phyloP scores from a whole-genome alignment of 1,140 invertebrate genomes.

The Diprion similis region DNA sequence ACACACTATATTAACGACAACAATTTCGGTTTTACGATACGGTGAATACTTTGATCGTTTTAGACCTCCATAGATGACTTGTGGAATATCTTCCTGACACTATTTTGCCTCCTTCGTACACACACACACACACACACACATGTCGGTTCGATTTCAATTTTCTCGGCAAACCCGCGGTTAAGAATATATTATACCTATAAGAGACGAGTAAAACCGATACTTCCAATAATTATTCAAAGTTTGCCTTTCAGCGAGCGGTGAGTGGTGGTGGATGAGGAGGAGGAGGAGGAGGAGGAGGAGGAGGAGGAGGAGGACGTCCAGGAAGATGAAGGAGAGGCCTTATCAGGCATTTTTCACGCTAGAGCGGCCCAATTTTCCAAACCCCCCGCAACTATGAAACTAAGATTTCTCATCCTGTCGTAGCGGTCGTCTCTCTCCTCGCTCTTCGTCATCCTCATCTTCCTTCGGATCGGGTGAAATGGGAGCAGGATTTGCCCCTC shows the following conservation, averaged over 20 bases:
- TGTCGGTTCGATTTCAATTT: constrained; percentile 50
- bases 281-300: not conserved
- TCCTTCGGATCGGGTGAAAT: no score
- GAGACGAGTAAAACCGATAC: constrained; percentile 15
- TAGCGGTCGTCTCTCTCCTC: constrained; percentile 10
- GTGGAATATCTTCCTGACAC: no score
- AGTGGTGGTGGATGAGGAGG: not conserved
- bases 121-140: not conserved
- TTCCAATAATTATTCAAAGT: constrained; percentile 56
- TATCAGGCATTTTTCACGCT: constrained; percentile 48
- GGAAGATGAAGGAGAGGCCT: constrained; percentile 26
- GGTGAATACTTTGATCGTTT: no score
- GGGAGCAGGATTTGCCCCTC: no score
- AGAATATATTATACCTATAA: not conserved
- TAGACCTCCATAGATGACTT: no score
- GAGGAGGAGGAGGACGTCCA: not conserved
- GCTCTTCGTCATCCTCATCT: no score
- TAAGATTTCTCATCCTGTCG: constrained; percentile 48
- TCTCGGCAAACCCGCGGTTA: constrained; percentile 31
- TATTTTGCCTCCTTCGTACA: no score
- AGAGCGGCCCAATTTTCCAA: constrained; percentile 30
- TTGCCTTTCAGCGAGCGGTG: constrained; percentile 28
- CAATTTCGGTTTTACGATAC: no score
- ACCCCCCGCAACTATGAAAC: constrained; percentile 38
- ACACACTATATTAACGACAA: no score